These are phyloP conservation scores for Acridotheres tristis DNA, from an alignment of 2,797 vertebrate species.

Conservation along the genomic window DNA sequence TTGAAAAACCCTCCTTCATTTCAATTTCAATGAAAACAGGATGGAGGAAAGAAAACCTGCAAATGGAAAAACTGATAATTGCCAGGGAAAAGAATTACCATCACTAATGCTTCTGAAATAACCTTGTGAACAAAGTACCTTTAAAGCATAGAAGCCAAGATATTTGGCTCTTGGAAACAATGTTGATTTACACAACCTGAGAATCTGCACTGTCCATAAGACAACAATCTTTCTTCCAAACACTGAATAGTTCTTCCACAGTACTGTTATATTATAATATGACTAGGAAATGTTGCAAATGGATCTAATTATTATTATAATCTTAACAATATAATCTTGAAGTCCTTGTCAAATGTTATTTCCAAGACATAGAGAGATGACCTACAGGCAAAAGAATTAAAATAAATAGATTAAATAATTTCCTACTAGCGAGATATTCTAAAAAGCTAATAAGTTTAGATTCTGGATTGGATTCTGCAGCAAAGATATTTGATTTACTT, in stretches of 20 bases:
- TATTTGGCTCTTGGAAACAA: neutral
- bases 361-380: slow-evolving; percentile 70
- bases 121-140: neutral
- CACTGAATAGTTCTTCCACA: slow-evolving; percentile 14
- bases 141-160: neutral
- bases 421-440: slow-evolving; percentile 67
- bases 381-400: slow-evolving; percentile 72
- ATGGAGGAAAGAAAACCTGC: neutral
- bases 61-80: neutral
- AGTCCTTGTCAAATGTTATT: slow-evolving; percentile 70
- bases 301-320: slow-evolving; percentile 71
- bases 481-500: slow-evolving; percentile 67
- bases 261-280: slow-evolving; percentile 53
- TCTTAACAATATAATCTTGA: slow-evolving; percentile 66
- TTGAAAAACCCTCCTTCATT: neutral
- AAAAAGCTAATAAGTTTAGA: slow-evolving; percentile 73
- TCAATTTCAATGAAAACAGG: neutral
- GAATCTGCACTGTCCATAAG: neutral
- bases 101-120: neutral
- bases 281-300: slow-evolving; percentile 70
- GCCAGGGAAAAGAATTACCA: neutral
- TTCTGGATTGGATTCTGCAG: slow-evolving; percentile 59
- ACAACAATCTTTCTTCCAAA: slow-evolving; percentile 29
- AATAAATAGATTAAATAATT: slow-evolving; percentile 78
- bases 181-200: slow-evolving; percentile 19